Base-by-base conservation (phyloP, 1,140 invertebrate species). In the Drosophila watanabei region DNA sequence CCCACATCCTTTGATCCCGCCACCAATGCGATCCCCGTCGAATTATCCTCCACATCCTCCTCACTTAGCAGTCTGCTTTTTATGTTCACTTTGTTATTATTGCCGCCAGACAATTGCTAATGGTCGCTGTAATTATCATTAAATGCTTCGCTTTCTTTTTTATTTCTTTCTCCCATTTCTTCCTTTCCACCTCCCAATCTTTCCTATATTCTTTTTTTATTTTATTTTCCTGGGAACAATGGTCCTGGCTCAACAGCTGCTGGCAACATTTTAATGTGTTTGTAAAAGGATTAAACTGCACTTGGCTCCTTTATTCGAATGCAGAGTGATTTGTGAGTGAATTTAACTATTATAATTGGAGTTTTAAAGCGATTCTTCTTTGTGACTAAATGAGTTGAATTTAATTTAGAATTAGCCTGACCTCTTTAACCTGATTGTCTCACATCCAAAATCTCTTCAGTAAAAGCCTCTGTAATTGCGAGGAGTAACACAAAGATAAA, bases 101-200 rank as follows among this genome's bases (percentile, higher is more conserved):
- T 76, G 77, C 82, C 82, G 72, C 54, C 82, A 84, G 82, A 84
- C 82, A 84, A 84, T 84, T 84, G 82, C 81, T 84, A 84, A 84
- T 84, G 82, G 82, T 85, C 71, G 77, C 82, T 84, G 77, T 84
- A 84, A 84, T 84, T 84, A 84, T 85, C 82, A 84, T 84, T 84
- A 84, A 84, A 84, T 77, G 82, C 66, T 66, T 52, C 73, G 54
- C 35, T 77, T 77, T 76, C 43, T 39, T 75, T 56, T 76, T 58
- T 54, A 49, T 32, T 78, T 49, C 30, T 58, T 61, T 61, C 51
- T 16, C 13, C 30, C 41, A 43, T 49, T 39, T 46, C 43, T 62
- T 35, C 43, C n/a, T 37, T 46, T 39, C 41, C 43, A 59, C 54
- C 45, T 60, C 37, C 56, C 49, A 65, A 51, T 66, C 48, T 59